Percentiles rank a stretch among this genome's conserved stretches.
Conservation (phyloP, 2,797 vertebrate species). For the Thamnophis elegans region DNA sequence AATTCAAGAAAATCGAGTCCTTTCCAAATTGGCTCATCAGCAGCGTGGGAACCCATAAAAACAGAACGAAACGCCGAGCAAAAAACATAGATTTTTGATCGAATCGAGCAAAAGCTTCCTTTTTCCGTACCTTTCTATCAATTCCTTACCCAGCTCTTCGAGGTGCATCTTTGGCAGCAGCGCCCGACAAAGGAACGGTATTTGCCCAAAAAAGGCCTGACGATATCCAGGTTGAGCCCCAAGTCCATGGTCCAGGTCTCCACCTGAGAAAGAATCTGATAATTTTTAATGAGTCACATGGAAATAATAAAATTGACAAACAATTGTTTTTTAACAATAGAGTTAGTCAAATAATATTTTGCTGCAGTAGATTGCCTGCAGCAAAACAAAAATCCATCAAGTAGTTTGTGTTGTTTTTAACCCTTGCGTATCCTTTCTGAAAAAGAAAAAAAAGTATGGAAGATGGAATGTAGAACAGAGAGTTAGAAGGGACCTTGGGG, state of each 20-base stretch:
- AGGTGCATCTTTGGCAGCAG: constrained; percentile 89
- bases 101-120: background rate
- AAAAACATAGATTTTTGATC: background rate
- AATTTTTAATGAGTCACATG: background rate
- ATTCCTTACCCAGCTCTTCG: constrained; percentile 86
- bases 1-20: background rate
- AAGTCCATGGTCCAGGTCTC: constrained; percentile 30
- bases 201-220: constrained; percentile 77
- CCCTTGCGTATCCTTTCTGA: background rate
- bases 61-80: background rate
- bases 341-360: background rate
- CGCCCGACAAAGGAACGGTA: constrained; percentile 76
- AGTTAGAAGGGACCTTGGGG: too few relatives aligned
- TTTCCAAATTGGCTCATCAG: background rate
- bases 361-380: background rate
- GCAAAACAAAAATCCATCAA: background rate
- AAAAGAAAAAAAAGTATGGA: background rate
- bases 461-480: background rate
- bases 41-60: background rate
- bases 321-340: background rate
- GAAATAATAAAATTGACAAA: background rate
- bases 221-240: constrained; percentile 69
- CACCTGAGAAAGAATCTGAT: constrained; percentile 42
- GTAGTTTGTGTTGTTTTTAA: background rate
- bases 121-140: background rate